Evolutionary conservation across 2,888 invertebrate genomes (phyloP), one percentile per base, ranked within the genome.

Genomic region (Limnephilus lunatus): DNA sequence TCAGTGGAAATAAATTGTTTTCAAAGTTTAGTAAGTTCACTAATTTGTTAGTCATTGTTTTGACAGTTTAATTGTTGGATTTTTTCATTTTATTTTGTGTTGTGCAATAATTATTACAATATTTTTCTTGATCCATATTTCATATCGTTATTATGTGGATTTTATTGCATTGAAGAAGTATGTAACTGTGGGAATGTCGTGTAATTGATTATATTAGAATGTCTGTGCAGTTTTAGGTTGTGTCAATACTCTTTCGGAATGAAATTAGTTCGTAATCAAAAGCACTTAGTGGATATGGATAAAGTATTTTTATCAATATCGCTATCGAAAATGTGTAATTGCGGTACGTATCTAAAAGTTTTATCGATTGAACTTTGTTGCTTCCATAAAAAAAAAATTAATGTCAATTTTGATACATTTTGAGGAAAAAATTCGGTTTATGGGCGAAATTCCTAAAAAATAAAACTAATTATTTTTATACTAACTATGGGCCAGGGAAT

Each of bases 171-270:
- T 68, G 68, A 68, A 68, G 35, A n/a, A 68, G 68, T n/a, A 25
- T 5, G 25, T n/a, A 53, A 53, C 19, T 19, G 53, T 53, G 15
- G 53, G 53, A 53, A 53, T 53, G 53, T 53, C 53, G 19, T 53
- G 19, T 53, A 68, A 68, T 68, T 68, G 25, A 68, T 68, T n/a
- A n/a, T 68, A 25, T 68, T 68, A 25, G 68, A 68, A 68, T 68
- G 68, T 68, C 68, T 9, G 25, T 15, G 19, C 15, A 83, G 9
- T 83, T 32, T 32, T 83, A 25, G 35, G 35, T 83, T 83, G 83
- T 83, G 83, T 83, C 35, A 83, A 83, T 83, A 83, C 83, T 83
- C 25, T 53, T 53, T 68, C 25, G 25, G 68, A 68, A 25, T 68
- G 68, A 68, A 53, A 53, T 25, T 68, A 9, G 25, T 25, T 68